Conservation (phyloP, 2,113 vertebrate species). For the Philantomba maxwellii region DNA sequence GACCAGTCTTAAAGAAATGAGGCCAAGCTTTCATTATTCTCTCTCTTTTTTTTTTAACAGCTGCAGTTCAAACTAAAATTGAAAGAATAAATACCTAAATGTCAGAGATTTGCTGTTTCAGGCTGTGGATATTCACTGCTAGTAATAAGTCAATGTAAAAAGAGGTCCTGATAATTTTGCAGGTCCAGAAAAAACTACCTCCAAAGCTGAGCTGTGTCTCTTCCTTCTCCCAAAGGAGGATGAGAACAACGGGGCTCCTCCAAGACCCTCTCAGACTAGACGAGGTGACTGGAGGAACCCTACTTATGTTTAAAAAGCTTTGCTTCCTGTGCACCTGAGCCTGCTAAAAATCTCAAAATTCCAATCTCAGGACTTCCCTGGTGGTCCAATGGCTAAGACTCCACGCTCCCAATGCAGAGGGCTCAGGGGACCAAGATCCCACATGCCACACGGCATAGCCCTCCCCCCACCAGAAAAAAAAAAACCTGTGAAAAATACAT, state of each 20-base stretch:
- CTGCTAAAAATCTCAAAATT: not conserved
- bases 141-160: not conserved
- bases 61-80: slow-evolving; percentile 27
- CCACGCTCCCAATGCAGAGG: not conserved
- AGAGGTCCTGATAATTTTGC: not conserved
- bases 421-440: not conserved
- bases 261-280: not conserved
- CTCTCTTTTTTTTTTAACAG: not conserved
- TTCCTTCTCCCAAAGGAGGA: not conserved
- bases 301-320: not conserved
- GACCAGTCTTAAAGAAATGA: slow-evolving; percentile 55
- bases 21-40: slow-evolving; percentile 48
- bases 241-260: not conserved
- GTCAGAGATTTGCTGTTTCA: not conserved
- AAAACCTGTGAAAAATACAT: not conserved
- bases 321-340: not conserved
- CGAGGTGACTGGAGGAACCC: not conserved
- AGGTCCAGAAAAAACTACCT: not conserved
- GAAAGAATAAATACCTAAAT: slow-evolving; percentile 31
- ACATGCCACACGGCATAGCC: not conserved
- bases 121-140: not conserved
- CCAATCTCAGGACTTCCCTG: not conserved
- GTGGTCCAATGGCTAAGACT: not conserved
- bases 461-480: not conserved
- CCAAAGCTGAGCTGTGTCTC: not conserved